A percentile compares a stretch with the other conserved stretches of the same genome.
Evolutionary conservation across 2,797 vertebrate genomes (phyloP).

Genomic region (Phrynocephalus guinanensis): DNA sequence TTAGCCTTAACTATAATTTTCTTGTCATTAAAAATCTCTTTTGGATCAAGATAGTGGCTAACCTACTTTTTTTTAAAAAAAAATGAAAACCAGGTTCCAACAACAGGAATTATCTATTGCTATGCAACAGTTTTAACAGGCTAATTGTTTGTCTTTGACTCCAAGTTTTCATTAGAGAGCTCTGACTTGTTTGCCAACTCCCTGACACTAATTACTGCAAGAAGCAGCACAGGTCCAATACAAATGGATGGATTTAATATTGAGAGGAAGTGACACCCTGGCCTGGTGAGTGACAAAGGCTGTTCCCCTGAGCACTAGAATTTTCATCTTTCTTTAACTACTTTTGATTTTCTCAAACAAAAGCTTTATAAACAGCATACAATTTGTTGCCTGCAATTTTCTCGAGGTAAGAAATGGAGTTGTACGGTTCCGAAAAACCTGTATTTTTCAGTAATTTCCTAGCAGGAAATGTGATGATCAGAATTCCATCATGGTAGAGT

Average conservation of each 20-base stretch:
- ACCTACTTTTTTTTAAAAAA: not conserved
- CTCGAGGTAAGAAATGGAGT: slow-evolving; percentile 30
- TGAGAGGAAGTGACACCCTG: not conserved
- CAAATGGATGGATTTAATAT: slow-evolving; percentile 25
- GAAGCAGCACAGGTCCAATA: slow-evolving; percentile 1
- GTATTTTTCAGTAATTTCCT: slow-evolving; percentile 47
- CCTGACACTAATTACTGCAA: slow-evolving; percentile 1
- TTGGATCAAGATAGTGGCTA: not conserved
- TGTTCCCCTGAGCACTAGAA: slow-evolving; percentile 6
- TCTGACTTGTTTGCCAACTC: slow-evolving; percentile 6
- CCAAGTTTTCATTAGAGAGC: slow-evolving; percentile 13
- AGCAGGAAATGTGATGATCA: slow-evolving; percentile 40
- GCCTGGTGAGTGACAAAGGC: not conserved
- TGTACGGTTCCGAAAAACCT: slow-evolving; percentile 30
- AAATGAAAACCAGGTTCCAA: slow-evolving; percentile 3
- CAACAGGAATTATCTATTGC: not conserved
- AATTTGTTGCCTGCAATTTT: slow-evolving; percentile 37
- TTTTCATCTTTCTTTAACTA: slow-evolving; percentile 15
- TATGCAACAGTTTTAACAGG: slow-evolving; percentile 25
- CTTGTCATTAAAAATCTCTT: slow-evolving; percentile 1
- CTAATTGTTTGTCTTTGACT: not conserved
- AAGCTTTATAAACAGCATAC: slow-evolving; percentile 27
- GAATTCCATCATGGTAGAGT: slow-evolving; percentile 26
- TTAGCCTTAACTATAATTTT: slow-evolving; percentile 4
- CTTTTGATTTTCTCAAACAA: slow-evolving; percentile 32